Evolutionary conservation across 2,797 vertebrate genomes (phyloP), one percentile per base, ranked within the genome.

Genomic region (Paedocypris micromegethes): DNA sequence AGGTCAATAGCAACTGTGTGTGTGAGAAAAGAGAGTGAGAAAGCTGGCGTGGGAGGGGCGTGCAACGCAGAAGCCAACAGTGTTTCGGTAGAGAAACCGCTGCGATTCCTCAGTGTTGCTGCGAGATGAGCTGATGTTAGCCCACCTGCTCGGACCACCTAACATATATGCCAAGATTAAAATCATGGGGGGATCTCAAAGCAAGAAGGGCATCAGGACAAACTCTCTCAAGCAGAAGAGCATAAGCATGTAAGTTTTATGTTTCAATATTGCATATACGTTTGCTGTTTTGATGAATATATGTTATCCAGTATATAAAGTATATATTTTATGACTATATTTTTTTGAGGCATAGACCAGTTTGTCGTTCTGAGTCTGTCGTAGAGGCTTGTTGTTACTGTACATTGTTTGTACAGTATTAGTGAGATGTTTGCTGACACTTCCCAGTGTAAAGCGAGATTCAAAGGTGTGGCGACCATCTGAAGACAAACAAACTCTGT

Each of bases 171-270:
- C n/a, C 47, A 50, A 47, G 42, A 56, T 8, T 6, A 23, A 42
- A 40, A 62, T 65, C 50, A 83, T 83, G 82, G 82, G 82, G 50
- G 80, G 80, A n/a, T 76, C 72, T 23, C 78, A 74, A 56, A 75
- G 69, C 54, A 83, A 79, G 73, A 83, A 79, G 68, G 48, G 46
- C n/a, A 48, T 37, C 58, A 68, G 49, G 73, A 23, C 57, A 39
- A 72, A 53, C 47, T 68, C 68, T 9, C 9, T 57, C 4, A 70
- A 64, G 37, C 41, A 62, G 64, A 78, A 74, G 63, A 75, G 66
- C 64, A 41, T 44, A 61, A 79, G 73, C 53, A 76, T 51, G 82
- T 83, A 76, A 83, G 82, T 72, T 63, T 42, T 6, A 52, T n/a
- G 39, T 52, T 46, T 51, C 2, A 3, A 37, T 65, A 40, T 50